Evolutionary conservation across 1,140 invertebrate genomes (phyloP), one percentile per base, ranked within the genome.

Genomic region (Lepidurus packardi): DNA sequence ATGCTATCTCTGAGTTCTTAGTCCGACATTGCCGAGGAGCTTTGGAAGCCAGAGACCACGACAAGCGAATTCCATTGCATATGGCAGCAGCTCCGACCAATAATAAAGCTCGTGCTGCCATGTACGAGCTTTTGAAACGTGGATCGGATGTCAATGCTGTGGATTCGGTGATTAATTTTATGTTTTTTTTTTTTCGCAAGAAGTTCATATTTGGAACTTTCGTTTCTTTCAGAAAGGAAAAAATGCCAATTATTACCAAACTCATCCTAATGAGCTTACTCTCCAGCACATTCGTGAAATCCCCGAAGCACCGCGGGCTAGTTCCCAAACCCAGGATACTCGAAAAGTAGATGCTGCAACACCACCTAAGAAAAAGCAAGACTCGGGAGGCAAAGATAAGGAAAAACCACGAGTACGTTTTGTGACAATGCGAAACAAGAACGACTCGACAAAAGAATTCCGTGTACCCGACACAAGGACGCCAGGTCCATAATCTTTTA

Each of bases 11-110:
- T 0, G 88, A 92, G 79, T 92, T 90, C 96, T 34, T 84, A 94
- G 0, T 82, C 84, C 73, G 87, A 89, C 44, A 88, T 89, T 80
- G 91, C 90, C 81, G 91, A 92, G n/a, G 85, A 90, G 89, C 90
- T 11, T 85, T 92, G 2, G 88, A 89, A 44, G 87, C 89, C 7
- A 85, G 87, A 43, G 94, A 96, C 83, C 90, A 91, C 79, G 92
- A 95, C 78, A 95, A 95, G 21, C 89, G 94, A 80, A 97, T 94
- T 4, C 91, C 97, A 0, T 84, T 99, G 44, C 97, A 98, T 86
- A 90, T 89, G 82, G 98, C 95, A 82, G 92, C 95, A 0, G 93
- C 94, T 5, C 87, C 90, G 11, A 85, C 90, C 53, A 91, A 90
- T 82, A 92, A 92, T 81, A 89, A 90, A 53, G 89, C 89, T 79